Percentiles rank a stretch among this genome's conserved stretches.
Evolutionary conservation across 2,888 invertebrate species (phyloP).

Genomic region (Erpobdella octoculata): DNA sequence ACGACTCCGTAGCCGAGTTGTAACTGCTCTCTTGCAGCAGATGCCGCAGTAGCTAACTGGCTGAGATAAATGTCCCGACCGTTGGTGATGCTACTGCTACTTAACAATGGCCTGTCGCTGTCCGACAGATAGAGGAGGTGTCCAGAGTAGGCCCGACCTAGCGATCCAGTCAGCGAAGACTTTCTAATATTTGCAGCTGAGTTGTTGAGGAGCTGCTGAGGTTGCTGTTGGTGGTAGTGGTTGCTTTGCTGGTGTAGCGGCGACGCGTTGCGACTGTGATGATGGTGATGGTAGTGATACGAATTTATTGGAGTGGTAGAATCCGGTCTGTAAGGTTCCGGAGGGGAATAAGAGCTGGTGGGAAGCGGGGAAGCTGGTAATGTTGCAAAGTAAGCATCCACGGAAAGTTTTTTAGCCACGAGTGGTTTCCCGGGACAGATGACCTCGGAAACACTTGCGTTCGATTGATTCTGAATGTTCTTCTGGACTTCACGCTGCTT

Average conservation of each 20-base stretch:
- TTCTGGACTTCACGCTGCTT: background rate
- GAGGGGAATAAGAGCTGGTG: slow-evolving; percentile 24
- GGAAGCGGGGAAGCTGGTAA: slow-evolving; percentile 12
- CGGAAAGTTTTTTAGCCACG: slow-evolving; percentile 22
- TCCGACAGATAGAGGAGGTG: slow-evolving; percentile 11
- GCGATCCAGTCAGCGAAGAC: slow-evolving; percentile 26
- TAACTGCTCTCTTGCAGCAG: slow-evolving; percentile 24
- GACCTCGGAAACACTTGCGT: background rate
- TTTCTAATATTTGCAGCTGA: background rate
- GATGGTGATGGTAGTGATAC: background rate
- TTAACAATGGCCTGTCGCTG: background rate
- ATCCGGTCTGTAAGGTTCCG: slow-evolving; percentile 25
- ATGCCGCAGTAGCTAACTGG: slow-evolving; percentile 24
- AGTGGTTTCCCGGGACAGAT: background rate
- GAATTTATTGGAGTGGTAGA: background rate
- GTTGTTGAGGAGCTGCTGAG: background rate
- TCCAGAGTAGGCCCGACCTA: slow-evolving; percentile 24
- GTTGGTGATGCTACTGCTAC: background rate
- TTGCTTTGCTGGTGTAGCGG: slow-evolving; percentile 15
- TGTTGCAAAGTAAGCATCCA: slow-evolving; percentile 23
- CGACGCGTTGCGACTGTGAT: slow-evolving; percentile 15
- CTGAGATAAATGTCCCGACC: slow-evolving; percentile 23
- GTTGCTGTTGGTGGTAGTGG: slow-evolving; percentile 14
- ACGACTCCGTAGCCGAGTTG: slow-evolving; percentile 7
- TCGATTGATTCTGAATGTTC: background rate